Evolutionary conservation across 2,113 vertebrate genomes (phyloP).

Genomic region (Poeciliopsis prolifica): DNA sequence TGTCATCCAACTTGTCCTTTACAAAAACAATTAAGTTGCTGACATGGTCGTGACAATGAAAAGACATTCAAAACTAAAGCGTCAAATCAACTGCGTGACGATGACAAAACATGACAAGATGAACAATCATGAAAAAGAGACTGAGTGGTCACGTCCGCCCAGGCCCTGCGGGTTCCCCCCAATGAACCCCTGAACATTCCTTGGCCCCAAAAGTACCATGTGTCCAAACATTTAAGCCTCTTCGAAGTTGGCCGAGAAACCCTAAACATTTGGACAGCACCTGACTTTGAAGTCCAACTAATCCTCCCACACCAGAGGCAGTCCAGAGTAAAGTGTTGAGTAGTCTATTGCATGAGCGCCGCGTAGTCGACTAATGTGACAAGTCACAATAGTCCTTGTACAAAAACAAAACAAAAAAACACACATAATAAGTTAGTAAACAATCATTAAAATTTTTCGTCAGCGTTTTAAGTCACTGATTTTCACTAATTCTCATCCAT

Average conservation of each 20-base stretch:
- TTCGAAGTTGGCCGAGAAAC: conserved; percentile 22
- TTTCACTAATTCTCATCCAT: conserved; percentile 73
- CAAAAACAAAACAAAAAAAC: conserved; percentile 64
- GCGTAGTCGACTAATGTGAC: conserved; percentile 73
- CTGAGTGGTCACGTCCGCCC: conserved; percentile 77
- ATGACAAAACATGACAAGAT: conserved; percentile 69
- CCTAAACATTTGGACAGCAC: conserved; percentile 62
- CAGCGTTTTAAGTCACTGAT: conserved; percentile 64
- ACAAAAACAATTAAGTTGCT: conserved; percentile 56
- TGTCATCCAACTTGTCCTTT: conserved; percentile 62
- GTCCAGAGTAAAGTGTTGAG: conserved; percentile 74
- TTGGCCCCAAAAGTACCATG: conserved; percentile 67
- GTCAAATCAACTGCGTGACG: conserved; percentile 61
- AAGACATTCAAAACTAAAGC: conserved; percentile 80
- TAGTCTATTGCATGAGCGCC: conserved; percentile 79
- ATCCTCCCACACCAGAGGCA: conserved; percentile 63
- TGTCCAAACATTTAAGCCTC: conserved; percentile 53
- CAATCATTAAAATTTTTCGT: conserved; percentile 74
- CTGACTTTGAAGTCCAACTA: conserved; percentile 66
- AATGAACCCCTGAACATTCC: conserved; percentile 79
- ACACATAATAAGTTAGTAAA: conserved; percentile 68
- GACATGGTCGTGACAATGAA: conserved; percentile 63
- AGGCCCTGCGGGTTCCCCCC: conserved; percentile 63
- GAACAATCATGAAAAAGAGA: conserved; percentile 79
- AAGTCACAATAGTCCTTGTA: conserved; percentile 68